Conservation (phyloP, 2,888 invertebrate genomes). For the Enchytraeus crypticus region DNA sequence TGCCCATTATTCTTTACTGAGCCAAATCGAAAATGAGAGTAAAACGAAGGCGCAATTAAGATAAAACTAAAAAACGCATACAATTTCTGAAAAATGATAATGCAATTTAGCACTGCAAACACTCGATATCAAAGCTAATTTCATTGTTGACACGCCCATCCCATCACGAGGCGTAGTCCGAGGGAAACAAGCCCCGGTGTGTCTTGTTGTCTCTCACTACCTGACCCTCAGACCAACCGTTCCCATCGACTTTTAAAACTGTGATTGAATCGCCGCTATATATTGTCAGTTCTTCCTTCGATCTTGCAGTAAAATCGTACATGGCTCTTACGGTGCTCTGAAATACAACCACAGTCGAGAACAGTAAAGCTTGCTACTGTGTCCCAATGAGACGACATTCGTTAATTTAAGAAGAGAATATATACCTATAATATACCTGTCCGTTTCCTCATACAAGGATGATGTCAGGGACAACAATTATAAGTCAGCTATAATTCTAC, state of each 20-base stretch:
- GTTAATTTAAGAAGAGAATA: background rate
- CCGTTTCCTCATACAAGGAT: too few species aligned
- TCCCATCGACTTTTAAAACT: background rate
- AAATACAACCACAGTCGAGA: background rate
- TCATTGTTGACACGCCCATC: too few species aligned
- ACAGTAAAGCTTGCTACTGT: background rate
- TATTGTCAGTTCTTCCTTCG: background rate
- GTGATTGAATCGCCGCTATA: background rate
- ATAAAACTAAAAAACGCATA: too few species aligned
- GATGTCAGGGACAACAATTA: too few species aligned
- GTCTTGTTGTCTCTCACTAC: background rate
- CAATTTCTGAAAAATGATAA: too few species aligned
- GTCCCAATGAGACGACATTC: background rate
- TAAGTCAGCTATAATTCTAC: too few species aligned
- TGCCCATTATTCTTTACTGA: too few species aligned
- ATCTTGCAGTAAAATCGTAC: conserved; percentile 1
- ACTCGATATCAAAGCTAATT: too few species aligned
- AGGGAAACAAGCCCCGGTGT: background rate
- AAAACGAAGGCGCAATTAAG: too few species aligned
- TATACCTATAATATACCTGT: background rate
- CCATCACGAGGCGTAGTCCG: background rate
- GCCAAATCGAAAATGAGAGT: too few species aligned
- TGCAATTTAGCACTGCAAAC: too few species aligned
- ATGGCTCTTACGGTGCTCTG: background rate
- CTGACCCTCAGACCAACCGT: background rate